Evolutionary conservation across 2,888 invertebrate species (phyloP), one percentile per base, ranked within the genome.

Genomic region (Leptopilina drosophilae): DNA sequence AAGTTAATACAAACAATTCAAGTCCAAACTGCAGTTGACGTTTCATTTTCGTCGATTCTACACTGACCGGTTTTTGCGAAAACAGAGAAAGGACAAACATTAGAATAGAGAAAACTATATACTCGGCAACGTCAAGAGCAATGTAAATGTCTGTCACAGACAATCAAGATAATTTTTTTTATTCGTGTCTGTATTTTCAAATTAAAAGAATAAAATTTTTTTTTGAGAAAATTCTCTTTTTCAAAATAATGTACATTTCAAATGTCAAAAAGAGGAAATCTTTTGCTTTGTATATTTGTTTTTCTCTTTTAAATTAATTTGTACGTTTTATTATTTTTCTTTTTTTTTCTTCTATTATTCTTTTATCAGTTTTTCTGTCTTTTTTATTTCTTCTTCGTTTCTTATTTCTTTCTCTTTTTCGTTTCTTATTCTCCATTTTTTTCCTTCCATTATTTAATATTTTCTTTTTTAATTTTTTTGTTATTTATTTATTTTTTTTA

Each of bases 21-120:
- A 53, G 14, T 69, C 49, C 26, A 69, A 69, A 69, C 69, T 69
- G 69, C 53, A 33, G 69, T 53, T 69, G 69, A 69, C 69, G 49
- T 69, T 69, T 53, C 49, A 69, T 69, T 69, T 53, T 69, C 69
- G 53, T 69, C 49, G 69, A 49, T 49, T 66, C 66, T 40, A 42
- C 20, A 20, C 66, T 66, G n/a, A 15, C 42, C 66, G 66, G n/a
- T 12, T 64, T 20, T 69, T 53, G 7, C 20, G 26, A 49, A 53
- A 69, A 69, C 46, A 69, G 20, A 53, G 69, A 20, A 69, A 15
- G 20, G 20, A 69, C 69, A 69, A 69, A 69, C 53, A 69, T 69
- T 69, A 49, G 69, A 69, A 69, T 69, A 69, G 69, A 49, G 53
- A 49, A 53, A 69, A 49, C 49, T 69, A 12, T 69, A 49, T 69